Base-by-base conservation (phyloP, 2,888 invertebrate species). In the Eristalinus aeneus region DNA sequence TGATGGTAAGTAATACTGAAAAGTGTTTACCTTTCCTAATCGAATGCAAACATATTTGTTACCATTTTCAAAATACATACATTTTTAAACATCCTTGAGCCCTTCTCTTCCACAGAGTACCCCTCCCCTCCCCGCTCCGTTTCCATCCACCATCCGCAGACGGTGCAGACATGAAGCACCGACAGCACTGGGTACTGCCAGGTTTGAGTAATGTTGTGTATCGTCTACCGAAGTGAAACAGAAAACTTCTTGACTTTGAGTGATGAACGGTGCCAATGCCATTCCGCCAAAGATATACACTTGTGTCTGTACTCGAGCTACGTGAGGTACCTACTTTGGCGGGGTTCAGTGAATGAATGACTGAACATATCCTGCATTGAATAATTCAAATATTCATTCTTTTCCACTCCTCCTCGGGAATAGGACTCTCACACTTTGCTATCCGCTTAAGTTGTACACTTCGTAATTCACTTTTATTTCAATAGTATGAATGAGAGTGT, bases 231-330 rank as follows among this genome's bases (percentile, higher is more conserved):
- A 86, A 82, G 82, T 86, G 82, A 86, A 81, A 85, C 81, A 81
- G 85, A 76, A 85, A 85, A 82, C 86, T 86, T 86, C 82, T 82
- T 82, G 86, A 86, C 86, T 86, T 86, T 86, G 86, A 86, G 78
- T 86, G 86, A 86, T 86, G 82, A 86, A 86, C 54, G 82, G 86
- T 77, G 61, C 81, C 82, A 78, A 77, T 78, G 74, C 82, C 82
- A 73, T 65, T 69, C 46, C 74, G 69, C 69, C 71, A 74, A 86
- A 67, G 56, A 46, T 76, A 64, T 83, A 63, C 27, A 27, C 56
- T 75, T 60, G 16, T 67, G 69, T 34, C 67, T 11, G 67, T 22
- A 61, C 56, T 36, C 46, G 46, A 22, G 22, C 39, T 46, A 22
- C 16, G 34, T 60, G 71, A 46, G 71, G 80, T 77, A 46, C 46